A percentile compares a stretch with the other conserved stretches of the same genome.
Conservation (phyloP, 1,140 invertebrate genomes). For the Lineus longissimus region DNA sequence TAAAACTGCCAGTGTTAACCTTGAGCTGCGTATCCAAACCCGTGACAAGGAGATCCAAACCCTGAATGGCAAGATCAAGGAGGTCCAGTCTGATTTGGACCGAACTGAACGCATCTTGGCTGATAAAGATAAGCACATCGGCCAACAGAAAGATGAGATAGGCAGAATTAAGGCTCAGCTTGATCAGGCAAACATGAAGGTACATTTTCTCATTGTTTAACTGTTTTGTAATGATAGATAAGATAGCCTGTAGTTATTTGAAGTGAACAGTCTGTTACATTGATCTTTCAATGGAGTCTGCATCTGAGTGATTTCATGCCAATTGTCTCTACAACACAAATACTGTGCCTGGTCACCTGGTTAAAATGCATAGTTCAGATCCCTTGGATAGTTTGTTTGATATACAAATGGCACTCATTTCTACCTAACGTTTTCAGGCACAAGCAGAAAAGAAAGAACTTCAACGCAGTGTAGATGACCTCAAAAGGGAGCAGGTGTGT, state of each 20-base stretch:
- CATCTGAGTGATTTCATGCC: too few species aligned
- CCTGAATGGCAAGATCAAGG: background rate
- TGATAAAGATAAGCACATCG: background rate
- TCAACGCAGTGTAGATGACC: too few species aligned
- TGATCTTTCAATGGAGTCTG: background rate
- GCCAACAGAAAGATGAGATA: background rate
- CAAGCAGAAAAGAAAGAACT: too few species aligned
- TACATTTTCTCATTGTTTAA: background rate
- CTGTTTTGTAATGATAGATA: background rate
- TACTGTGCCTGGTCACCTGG: background rate
- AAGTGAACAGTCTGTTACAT: background rate
- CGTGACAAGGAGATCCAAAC: slow-evolving; percentile 3
- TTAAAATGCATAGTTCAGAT: background rate
- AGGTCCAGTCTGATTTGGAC: background rate
- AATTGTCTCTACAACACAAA: too few species aligned
- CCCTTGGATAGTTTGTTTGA: too few species aligned
- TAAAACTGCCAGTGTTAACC: background rate
- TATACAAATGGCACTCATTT: too few species aligned
- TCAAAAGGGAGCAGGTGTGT: too few species aligned
- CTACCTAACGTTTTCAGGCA: too few species aligned
- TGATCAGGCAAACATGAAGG: slow-evolving; percentile 3
- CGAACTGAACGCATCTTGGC: background rate
- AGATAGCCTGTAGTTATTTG: background rate
- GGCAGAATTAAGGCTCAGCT: background rate
- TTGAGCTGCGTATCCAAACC: background rate